Conservation (phyloP, 2,888 invertebrate genomes). For the Thumatha senex region DNA sequence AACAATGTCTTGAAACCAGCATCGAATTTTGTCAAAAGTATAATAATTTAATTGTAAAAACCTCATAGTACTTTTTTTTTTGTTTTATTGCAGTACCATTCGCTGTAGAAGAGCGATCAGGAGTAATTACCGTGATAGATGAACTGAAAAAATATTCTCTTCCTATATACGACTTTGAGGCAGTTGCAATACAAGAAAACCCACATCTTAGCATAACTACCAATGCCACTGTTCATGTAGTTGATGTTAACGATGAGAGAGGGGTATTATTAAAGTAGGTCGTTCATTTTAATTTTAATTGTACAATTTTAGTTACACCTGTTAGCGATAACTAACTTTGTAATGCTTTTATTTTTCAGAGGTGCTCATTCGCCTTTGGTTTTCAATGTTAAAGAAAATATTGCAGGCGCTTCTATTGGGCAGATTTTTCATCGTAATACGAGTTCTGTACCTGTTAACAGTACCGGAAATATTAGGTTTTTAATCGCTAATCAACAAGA, state of each 20-base stretch:
- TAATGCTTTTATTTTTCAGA: slow-evolving; percentile 71
- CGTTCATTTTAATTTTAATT: neutral
- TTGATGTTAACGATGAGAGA: slow-evolving; percentile 89
- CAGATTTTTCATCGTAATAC: slow-evolving; percentile 85
- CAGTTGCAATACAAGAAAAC: slow-evolving; percentile 87
- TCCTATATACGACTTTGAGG: slow-evolving; percentile 90
- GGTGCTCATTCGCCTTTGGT: slow-evolving; percentile 88
- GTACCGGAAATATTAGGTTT: slow-evolving; percentile 84
- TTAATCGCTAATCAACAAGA: slow-evolving; percentile 93
- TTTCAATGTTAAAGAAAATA: slow-evolving; percentile 90
- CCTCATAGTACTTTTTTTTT: neutral
- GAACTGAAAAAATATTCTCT: slow-evolving; percentile 87
- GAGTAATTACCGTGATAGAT: slow-evolving; percentile 93
- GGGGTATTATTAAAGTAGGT: slow-evolving; percentile 84
- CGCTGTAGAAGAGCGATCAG: slow-evolving; percentile 94
- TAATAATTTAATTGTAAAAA: no score
- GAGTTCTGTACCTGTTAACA: slow-evolving; percentile 54
- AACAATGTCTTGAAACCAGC: no score
- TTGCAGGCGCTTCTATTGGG: slow-evolving; percentile 88
- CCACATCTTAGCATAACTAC: slow-evolving; percentile 88
- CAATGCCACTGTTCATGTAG: slow-evolving; percentile 92
- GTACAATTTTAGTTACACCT: no score
- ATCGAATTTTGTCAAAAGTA: no score
- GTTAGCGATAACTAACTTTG: no score
- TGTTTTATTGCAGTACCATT: slow-evolving; percentile 88